Conservation (phyloP, 2,797 vertebrate species). For the Apodemus agrarius region DNA sequence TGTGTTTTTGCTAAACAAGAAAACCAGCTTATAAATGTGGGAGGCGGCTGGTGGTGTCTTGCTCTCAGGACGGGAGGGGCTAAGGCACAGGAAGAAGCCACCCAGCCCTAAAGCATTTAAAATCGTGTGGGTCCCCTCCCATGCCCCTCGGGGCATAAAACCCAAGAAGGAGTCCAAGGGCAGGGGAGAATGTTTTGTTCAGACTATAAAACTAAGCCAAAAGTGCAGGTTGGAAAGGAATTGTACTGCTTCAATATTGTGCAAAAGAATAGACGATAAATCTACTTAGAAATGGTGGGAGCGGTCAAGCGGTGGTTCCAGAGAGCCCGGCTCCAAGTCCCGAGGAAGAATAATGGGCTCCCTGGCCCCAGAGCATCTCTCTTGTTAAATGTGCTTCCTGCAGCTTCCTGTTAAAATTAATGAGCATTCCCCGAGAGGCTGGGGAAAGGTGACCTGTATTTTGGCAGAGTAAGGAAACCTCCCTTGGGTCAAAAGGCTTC, state of each 20-base stretch:
- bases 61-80: neutral
- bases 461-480: neutral
- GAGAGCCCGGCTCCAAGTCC: conserved; percentile 6
- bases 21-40: neutral
- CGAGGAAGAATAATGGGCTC: conserved; percentile 51
- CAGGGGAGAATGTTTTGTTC: conserved; percentile 51
- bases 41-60: neutral
- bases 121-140: neutral
- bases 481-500: neutral
- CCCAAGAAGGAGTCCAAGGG: neutral
- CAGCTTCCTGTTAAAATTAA: conserved; percentile 42
- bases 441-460: neutral
- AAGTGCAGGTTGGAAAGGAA: conserved; percentile 25
- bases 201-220: conserved; percentile 55
- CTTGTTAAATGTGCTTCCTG: conserved; percentile 56
- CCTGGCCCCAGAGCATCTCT: conserved; percentile 19
- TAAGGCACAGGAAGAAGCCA: conserved; percentile 3
- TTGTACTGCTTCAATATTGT: conserved; percentile 32
- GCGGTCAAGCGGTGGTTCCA: neutral
- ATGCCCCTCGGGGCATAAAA: neutral
- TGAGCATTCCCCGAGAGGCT: conserved; percentile 18
- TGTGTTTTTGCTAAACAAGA: neutral
- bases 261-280: conserved; percentile 60
- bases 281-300: conserved; percentile 43
- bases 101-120: conserved; percentile 3